Conservation (phyloP, 2,113 vertebrate species). For the Chloebia gouldiae region DNA sequence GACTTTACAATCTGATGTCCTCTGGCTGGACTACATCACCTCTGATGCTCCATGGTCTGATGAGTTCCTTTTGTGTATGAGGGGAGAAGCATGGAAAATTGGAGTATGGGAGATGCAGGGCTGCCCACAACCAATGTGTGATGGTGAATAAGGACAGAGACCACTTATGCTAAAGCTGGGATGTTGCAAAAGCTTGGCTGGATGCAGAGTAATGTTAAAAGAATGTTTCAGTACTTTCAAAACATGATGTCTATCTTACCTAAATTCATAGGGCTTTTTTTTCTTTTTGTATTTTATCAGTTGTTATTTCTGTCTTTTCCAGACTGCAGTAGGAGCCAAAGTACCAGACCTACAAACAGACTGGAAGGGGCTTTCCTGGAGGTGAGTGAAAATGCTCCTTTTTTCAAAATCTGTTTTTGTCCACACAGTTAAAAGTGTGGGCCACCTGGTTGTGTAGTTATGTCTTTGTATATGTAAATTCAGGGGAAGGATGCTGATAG, state of each 20-base stretch:
- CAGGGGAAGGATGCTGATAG: neutral
- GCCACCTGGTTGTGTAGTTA: neutral
- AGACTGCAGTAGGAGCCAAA: conserved; percentile 84
- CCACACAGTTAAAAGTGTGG: neutral
- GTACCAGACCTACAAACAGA: conserved; percentile 59
- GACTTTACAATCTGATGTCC: neutral
- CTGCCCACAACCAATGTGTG: neutral
- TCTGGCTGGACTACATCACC: neutral
- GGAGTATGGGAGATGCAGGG: neutral
- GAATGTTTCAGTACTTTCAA: neutral
- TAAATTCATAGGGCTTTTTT: neutral
- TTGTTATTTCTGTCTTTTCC: neutral
- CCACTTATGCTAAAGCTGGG: neutral
- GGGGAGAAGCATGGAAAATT: accelerated
- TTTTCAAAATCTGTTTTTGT: neutral
- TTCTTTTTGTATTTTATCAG: neutral
- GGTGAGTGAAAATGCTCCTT: conserved; percentile 75
- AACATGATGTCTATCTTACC: accelerated
- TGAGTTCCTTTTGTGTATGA: neutral
- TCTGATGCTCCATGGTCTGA: neutral
- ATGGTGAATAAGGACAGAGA: neutral
- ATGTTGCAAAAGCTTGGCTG: neutral
- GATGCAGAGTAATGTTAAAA: neutral
- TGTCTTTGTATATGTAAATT: neutral
- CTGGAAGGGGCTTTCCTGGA: conserved; percentile 89